Evolutionary conservation across 2,888 invertebrate genomes (phyloP).

Genomic region (Archips xylosteana): DNA sequence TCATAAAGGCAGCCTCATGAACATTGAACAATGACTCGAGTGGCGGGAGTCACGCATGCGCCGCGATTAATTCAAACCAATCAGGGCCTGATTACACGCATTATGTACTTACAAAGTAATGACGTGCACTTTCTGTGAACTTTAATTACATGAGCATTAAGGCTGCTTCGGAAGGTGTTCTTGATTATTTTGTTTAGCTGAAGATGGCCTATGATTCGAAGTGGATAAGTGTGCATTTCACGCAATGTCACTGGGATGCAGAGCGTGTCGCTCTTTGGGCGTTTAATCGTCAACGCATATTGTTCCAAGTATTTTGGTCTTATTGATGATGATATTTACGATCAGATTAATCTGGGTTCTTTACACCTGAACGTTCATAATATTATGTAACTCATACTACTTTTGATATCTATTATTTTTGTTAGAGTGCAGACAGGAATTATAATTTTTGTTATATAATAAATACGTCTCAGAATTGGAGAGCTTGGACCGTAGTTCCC

Average conservation of each 20-base stretch:
- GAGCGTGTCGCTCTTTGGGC: slow-evolving; percentile 13
- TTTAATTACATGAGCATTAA: slow-evolving; percentile 53
- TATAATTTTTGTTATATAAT: too few relatives aligned
- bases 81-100: slow-evolving; percentile 83
- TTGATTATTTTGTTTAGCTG: slow-evolving; percentile 30
- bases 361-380: too few relatives aligned
- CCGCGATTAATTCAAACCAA: slow-evolving; percentile 84
- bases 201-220: slow-evolving; percentile 51
- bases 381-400: too few relatives aligned
- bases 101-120: slow-evolving; percentile 70
- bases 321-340: too few relatives aligned
- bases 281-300: background rate
- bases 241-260: slow-evolving; percentile 66
- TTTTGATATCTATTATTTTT: too few relatives aligned
- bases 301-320: background rate
- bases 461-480: too few relatives aligned
- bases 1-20: slow-evolving; percentile 69
- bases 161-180: slow-evolving; percentile 47
- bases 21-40: slow-evolving; percentile 65
- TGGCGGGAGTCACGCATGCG: slow-evolving; percentile 82
- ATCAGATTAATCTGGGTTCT: too few relatives aligned
- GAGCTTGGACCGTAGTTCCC: too few relatives aligned
- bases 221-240: slow-evolving; percentile 59
- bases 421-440: too few relatives aligned
- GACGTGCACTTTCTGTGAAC: slow-evolving; percentile 48